Percentiles rank a stretch among this genome's conserved stretches.
These are phyloP conservation scores for Anas platyrhynchos DNA, from an alignment of 2,113 vertebrate species.

Conservation along the genomic window DNA sequence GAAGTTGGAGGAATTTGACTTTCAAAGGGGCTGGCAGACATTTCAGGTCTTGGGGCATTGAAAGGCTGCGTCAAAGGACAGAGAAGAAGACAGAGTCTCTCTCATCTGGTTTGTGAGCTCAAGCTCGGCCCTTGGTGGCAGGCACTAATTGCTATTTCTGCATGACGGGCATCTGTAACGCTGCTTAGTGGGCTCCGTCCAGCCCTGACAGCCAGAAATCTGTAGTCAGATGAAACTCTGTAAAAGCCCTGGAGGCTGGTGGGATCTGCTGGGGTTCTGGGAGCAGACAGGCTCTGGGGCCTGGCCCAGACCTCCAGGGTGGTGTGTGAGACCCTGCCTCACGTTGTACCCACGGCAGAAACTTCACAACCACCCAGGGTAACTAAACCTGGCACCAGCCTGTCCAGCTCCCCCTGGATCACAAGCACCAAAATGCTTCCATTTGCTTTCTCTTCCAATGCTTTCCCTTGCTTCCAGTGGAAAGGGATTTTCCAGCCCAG, in stretches of 20 bases:
- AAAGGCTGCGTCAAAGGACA: background rate
- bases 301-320: background rate
- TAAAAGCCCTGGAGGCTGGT: background rate
- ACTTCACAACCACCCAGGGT: background rate
- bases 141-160: background rate
- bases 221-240: background rate
- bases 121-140: background rate
- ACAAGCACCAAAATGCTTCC: background rate
- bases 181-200: background rate
- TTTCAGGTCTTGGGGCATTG: background rate
- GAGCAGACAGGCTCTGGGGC: background rate
- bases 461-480: background rate
- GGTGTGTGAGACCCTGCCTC: background rate
- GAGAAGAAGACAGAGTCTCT: background rate
- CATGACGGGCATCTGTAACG: background rate
- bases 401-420: background rate
- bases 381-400: background rate
- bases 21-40: background rate
- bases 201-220: rapidly evolving
- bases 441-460: too few species aligned
- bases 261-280: background rate
- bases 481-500: background rate
- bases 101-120: background rate
- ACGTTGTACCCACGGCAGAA: rapidly evolving
- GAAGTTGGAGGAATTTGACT: background rate